These are phyloP conservation scores for Pangasius djambal DNA, from an alignment of 2,797 vertebrate genomes.

Conservation along the genomic window DNA sequence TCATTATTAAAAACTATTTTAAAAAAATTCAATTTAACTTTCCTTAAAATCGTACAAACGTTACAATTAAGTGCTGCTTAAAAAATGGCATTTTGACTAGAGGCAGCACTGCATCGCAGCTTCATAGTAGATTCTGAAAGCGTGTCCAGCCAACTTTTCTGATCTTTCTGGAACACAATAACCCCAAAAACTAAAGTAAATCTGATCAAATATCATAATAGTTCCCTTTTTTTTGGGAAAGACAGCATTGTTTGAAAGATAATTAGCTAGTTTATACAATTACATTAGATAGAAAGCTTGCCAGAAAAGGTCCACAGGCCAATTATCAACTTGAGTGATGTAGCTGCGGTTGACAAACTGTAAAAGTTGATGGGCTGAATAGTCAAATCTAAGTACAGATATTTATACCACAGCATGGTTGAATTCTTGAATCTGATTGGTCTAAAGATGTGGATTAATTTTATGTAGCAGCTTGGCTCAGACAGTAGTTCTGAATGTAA, in stretches of 20 bases:
- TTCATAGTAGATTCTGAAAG: not conserved
- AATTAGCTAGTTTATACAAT: not conserved
- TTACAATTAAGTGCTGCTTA: not conserved
- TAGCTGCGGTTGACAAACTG: not conserved
- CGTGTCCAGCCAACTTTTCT: not conserved
- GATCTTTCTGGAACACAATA: not conserved
- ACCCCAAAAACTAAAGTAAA: not conserved
- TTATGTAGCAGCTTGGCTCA: not conserved
- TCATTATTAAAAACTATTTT: not conserved
- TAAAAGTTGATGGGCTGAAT: not conserved
- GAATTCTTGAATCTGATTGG: not conserved
- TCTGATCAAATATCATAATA: not conserved
- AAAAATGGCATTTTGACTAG: not conserved
- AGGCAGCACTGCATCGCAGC: not conserved
- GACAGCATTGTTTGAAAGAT: not conserved
- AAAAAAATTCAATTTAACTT: not conserved
- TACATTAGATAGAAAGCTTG: not conserved
- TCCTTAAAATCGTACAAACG: not conserved
- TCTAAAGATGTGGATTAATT: not conserved
- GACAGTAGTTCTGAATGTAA: too few species aligned
- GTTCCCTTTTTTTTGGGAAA: not conserved
- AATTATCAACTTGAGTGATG: not conserved
- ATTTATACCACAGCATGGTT: not conserved
- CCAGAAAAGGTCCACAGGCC: not conserved
- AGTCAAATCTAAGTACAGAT: not conserved